Evolutionary conservation across 2,113 vertebrate genomes (phyloP).

Genomic region (Saguinus imperator): DNA sequence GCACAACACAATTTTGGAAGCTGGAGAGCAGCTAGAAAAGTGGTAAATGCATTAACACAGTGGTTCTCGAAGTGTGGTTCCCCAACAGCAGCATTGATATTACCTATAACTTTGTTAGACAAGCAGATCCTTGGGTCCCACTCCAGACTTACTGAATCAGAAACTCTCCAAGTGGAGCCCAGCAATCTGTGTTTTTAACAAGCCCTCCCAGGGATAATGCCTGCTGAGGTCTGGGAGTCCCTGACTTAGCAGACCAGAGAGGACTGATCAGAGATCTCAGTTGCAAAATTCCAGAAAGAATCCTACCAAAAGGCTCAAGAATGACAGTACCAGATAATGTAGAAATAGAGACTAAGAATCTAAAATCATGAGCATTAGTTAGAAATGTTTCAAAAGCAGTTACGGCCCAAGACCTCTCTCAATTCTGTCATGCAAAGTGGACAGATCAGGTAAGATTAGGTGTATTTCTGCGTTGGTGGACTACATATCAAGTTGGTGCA

Average conservation of each 20-base stretch:
- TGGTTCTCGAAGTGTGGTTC: background rate
- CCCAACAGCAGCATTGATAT: fast-evolving
- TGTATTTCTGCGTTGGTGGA: background rate
- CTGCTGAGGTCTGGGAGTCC: background rate
- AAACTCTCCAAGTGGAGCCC: background rate
- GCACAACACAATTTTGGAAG: background rate
- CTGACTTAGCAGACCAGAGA: background rate
- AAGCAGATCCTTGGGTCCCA: background rate
- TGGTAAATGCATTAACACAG: background rate
- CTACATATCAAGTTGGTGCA: background rate
- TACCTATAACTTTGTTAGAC: background rate
- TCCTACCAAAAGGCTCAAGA: background rate
- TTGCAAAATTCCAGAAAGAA: background rate
- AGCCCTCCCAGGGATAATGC: background rate
- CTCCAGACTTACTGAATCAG: background rate
- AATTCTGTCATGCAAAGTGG: background rate
- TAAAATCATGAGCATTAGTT: background rate
- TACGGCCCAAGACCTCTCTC: background rate
- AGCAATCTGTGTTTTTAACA: background rate
- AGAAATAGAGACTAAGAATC: background rate
- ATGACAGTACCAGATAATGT: background rate
- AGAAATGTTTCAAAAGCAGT: background rate
- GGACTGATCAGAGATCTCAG: background rate
- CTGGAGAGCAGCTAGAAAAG: background rate
- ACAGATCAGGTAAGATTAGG: background rate